Evolutionary conservation across 2,888 invertebrate genomes (phyloP), one percentile per base, ranked within the genome.

Genomic region (Icerya purchasi): DNA sequence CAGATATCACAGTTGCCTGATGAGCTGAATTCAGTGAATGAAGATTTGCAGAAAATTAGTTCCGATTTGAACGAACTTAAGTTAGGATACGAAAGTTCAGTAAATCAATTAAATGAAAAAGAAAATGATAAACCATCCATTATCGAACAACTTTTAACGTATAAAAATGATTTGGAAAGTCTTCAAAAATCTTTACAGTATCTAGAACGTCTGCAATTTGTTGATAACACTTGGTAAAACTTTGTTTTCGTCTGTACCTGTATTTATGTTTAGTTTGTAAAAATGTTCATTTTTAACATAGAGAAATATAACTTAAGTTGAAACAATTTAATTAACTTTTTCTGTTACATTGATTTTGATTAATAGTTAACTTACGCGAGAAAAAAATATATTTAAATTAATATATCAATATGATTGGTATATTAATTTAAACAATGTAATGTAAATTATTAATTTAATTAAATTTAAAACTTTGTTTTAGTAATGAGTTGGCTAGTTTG

Each of bases 201-300:
- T 36, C 53, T 60, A 10, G 56, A 56, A 56, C 51, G 53, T 14
- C 10, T 60, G 2, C 55, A 21, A 36, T 60, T 60, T 21, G 56
- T 56, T 49, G 60, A 56, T 51, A 52, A 22, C 19, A 60, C 60
- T 1, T 21, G 49, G 60, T 60, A 20, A 22, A 54, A 49, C n/a
- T 1, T 50, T 53, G n/a, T 22, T 19, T n/a, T 54, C 22, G n/a
- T 22, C 22, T n/a, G n/a, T n/a, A n/a, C n/a, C n/a, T n/a, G n/a
- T n/a, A n/a, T n/a, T n/a, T n/a, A n/a, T n/a, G n/a, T n/a, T n/a
- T 22, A 21, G 3, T 55, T 24, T 24, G 22, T 55, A 36, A 14
- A 36, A 36, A 36, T 36, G 36, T 14, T 36, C 5, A 14, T 36
- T 36, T 36, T 36, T 14, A 36, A n/a, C n/a, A n/a, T n/a, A n/a